phyloP scores from a whole-genome alignment of 2,888 invertebrate species.

The Tupiocoris notatus region DNA sequence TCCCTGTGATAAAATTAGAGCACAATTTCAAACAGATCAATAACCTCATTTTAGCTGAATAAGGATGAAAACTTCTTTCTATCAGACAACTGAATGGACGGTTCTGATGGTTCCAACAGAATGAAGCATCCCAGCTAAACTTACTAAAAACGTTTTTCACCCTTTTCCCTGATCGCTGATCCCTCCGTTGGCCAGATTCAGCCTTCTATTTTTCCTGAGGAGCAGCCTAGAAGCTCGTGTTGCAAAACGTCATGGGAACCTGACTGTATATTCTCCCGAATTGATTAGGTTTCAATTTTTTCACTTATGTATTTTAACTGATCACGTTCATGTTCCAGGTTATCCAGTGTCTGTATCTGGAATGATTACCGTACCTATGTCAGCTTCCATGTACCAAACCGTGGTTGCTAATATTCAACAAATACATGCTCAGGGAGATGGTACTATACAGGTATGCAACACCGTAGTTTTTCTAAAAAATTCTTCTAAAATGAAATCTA shows the following conservation, averaged over 20 bases:
- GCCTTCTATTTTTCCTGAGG: too few species aligned
- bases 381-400: conserved; percentile 93
- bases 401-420: conserved; percentile 88
- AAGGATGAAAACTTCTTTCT: too few species aligned
- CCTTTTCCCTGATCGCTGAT: neutral
- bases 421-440: conserved; percentile 70
- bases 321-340: conserved; percentile 58
- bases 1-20: too few species aligned
- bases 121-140: too few species aligned
- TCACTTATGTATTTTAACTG: neutral
- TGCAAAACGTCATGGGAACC: too few species aligned
- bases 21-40: too few species aligned
- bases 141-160: neutral
- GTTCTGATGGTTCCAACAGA: too few species aligned
- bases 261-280: conserved; percentile 7
- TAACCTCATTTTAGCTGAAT: too few species aligned
- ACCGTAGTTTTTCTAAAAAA: too few species aligned
- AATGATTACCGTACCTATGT: conserved; percentile 93
- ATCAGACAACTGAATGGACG: too few species aligned
- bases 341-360: conserved; percentile 85
- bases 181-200: neutral
- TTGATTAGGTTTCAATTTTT: neutral
- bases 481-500: too few species aligned
- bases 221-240: too few species aligned
- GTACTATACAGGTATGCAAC: conserved; percentile 73